Percentiles rank a stretch among this genome's conserved stretches.
phyloP scores from a whole-genome alignment of 35 echinoderm and acorn worm genomes.

The Heliocidaris tuberculata region DNA sequence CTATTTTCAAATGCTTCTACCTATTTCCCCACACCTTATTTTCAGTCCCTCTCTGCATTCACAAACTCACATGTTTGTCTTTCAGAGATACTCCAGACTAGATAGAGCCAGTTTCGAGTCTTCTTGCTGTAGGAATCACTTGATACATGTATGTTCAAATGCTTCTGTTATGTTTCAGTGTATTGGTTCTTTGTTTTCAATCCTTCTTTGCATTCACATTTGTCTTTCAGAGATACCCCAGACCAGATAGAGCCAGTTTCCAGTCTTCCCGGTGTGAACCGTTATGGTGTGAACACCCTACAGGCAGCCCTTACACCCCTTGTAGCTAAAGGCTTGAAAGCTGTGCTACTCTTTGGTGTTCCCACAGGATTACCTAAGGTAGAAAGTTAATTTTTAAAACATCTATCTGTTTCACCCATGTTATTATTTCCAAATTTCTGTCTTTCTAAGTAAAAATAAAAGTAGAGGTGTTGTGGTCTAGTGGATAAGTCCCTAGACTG shows the following conservation, averaged over 20 bases:
- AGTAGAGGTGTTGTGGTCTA: too few relatives aligned
- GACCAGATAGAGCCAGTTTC: slow-evolving; percentile 70
- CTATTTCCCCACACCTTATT: too few relatives aligned
- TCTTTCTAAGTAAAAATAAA: too few relatives aligned
- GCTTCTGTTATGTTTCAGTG: too few relatives aligned
- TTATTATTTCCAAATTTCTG: too few relatives aligned
- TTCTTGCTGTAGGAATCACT: slow-evolving; percentile 84
- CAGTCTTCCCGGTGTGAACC: slow-evolving; percentile 71
- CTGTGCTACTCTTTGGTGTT: slow-evolving; percentile 91
- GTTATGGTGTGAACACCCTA: slow-evolving; percentile 73
- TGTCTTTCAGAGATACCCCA: slow-evolving; percentile 63
- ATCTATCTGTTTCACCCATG: too few relatives aligned
- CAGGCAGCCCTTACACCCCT: slow-evolving; percentile 65
- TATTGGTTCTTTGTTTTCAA: too few relatives aligned
- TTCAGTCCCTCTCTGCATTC: background rate
- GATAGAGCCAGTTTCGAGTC: slow-evolving; percentile 65
- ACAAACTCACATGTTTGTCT: slow-evolving; percentile 23
- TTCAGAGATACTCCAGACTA: slow-evolving; percentile 72
- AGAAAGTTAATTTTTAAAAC: too few relatives aligned
- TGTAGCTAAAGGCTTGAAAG: slow-evolving; percentile 76
- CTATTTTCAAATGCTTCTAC: too few relatives aligned
- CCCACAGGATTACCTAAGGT: slow-evolving; percentile 77
- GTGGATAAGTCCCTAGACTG: too few relatives aligned
- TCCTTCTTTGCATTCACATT: background rate
- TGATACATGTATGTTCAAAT: too few relatives aligned